These are phyloP conservation scores for Myrmecobius fasciatus DNA, from an alignment of 2,113 vertebrate species.

Conservation along the genomic window DNA sequence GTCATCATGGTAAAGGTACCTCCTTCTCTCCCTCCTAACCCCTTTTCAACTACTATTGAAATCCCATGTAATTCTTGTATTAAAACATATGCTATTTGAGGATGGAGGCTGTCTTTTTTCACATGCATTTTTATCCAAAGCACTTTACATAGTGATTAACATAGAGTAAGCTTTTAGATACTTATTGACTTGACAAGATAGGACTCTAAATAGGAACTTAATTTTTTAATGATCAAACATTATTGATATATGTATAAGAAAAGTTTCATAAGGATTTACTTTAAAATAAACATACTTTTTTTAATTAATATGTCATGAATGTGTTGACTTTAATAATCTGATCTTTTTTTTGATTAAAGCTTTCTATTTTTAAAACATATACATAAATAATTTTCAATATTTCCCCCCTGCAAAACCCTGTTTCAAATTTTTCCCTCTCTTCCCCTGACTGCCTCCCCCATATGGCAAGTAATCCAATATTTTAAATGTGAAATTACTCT, in stretches of 20 bases:
- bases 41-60: neutral
- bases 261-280: neutral
- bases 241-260: neutral
- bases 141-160: neutral
- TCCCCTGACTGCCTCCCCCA: no score
- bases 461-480: no score
- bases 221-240: neutral
- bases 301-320: neutral
- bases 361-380: no score
- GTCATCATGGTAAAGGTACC: no score
- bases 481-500: no score
- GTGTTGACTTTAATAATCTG: neutral
- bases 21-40: no score
- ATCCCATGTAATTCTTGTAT: neutral
- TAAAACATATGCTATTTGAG: neutral
- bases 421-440: no score
- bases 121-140: neutral
- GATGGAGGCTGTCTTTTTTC: neutral
- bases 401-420: no score
- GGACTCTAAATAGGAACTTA: neutral
- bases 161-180: neutral
- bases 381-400: no score
- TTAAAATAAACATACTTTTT: neutral
- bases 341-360: no score
- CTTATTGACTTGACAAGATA: neutral